Conservation (phyloP, 2,113 vertebrate genomes). For the Lepisosteus oculatus region DNA sequence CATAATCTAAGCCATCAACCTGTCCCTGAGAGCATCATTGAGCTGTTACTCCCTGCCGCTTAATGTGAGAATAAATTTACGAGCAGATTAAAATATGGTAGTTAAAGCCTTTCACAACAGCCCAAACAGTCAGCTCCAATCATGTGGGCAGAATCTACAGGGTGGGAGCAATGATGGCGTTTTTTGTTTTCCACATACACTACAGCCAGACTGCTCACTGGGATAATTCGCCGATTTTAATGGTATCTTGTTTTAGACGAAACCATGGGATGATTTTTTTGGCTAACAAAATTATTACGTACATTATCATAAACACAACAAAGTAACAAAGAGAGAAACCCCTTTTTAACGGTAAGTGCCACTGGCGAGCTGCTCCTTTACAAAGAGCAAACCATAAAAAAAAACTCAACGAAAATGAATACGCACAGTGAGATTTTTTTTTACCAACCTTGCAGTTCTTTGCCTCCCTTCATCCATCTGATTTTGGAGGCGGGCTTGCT, state of each 20-base stretch:
- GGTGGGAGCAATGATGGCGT: constrained; percentile 18
- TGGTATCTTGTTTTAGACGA: too few species aligned
- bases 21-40: constrained; percentile 20
- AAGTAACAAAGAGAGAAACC: too few species aligned
- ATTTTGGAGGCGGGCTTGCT: constrained; percentile 91
- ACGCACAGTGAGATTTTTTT: constrained; percentile 39
- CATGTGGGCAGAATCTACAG: constrained; percentile 15
- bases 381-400: too few species aligned
- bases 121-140: constrained; percentile 16
- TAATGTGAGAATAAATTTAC: constrained; percentile 29
- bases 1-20: constrained; percentile 17
- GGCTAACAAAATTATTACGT: too few species aligned
- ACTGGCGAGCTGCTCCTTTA: too few species aligned
- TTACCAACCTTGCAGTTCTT: constrained; percentile 82
- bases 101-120: constrained; percentile 22
- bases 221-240: too few species aligned
- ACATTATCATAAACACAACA: too few species aligned
- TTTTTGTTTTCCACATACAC: too few species aligned
- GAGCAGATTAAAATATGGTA: constrained; percentile 26
- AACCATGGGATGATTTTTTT: too few species aligned
- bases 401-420: too few species aligned
- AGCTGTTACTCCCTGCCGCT: constrained; percentile 20
- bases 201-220: too few species aligned
- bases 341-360: too few species aligned
- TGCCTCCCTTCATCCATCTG: constrained; percentile 94